Evolutionary conservation across 2,113 vertebrate genomes (phyloP).

Genomic region (Hemichromis elongatus): DNA sequence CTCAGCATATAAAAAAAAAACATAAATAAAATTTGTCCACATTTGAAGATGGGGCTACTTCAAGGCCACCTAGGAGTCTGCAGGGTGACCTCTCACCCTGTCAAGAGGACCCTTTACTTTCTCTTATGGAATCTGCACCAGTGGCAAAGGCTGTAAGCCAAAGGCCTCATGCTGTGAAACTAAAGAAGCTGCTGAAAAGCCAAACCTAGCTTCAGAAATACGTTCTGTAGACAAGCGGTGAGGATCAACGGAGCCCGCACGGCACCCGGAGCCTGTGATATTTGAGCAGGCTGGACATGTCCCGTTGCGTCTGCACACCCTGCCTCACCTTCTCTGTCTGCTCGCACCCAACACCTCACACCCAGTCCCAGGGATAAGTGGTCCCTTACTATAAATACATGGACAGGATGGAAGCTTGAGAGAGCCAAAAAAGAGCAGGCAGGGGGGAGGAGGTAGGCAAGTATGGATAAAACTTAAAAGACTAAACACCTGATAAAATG

Average conservation of each 20-base stretch:
- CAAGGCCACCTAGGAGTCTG: conserved; percentile 44
- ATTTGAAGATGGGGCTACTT: conserved; percentile 34
- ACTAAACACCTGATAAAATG: conserved; percentile 41
- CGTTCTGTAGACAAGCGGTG: conserved; percentile 62
- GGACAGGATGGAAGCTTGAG: conserved; percentile 9
- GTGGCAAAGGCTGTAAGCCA: conserved; percentile 58
- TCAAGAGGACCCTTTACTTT: conserved; percentile 61
- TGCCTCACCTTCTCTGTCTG: conserved; percentile 45
- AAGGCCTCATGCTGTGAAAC: conserved; percentile 66
- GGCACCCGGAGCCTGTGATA: conserved; percentile 65
- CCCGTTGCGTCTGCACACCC: conserved; percentile 42
- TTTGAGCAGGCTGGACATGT: conserved; percentile 48
- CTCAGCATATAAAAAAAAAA: not conserved
- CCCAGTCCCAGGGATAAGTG: conserved; percentile 49
- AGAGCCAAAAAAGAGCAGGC: conserved; percentile 11
- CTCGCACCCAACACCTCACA: conserved; percentile 47
- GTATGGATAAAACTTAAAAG: not conserved
- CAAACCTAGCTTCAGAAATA: conserved; percentile 73
- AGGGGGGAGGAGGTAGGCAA: not conserved
- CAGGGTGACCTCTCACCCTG: conserved; percentile 46
- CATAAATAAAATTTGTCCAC: conserved; percentile 43
- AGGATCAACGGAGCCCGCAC: conserved; percentile 55
- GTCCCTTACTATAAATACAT: conserved; percentile 62
- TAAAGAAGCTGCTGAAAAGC: conserved; percentile 72
- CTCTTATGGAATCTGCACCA: conserved; percentile 68